Base-by-base conservation (phyloP, 2,113 vertebrate genomes). In the Trogon melanurus region DNA sequence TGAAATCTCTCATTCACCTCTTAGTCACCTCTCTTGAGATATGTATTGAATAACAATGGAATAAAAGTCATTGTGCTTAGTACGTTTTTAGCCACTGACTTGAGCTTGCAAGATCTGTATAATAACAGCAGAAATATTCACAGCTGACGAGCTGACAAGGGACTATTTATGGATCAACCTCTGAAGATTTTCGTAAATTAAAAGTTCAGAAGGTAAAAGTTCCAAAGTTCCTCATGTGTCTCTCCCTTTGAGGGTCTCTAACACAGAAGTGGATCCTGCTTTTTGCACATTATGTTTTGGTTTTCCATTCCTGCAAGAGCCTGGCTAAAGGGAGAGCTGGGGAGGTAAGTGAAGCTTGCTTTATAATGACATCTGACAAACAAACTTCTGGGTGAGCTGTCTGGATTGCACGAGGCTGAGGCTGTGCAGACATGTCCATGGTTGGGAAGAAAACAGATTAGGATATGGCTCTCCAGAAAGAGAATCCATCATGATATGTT, bases 1-100 rank as follows among this genome's bases (percentile, higher is more conserved):
- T 79, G 17, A 93, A 86, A 97, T 75, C 79, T 73, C 88, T 97
- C 91, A 66, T 93, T 97, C 91, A 95, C 96, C 96, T 95, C 97
- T 95, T 95, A 95, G 92, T 97, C 95, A 97, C 93, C 94, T 80
- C 96, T 91, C 86, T 62, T 53, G 69, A 97, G 91, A 93, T 93
- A 62, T 56, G 51, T 38, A 79, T 76, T 86, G 93, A 95, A 95
- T 96, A 93, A 38, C 75, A 92, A 88, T 92, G 87, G 54, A 93
- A 93, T 58, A 84, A 91, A 97, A 96, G 75, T 44, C 91, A 92
- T 93, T 91, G 91, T 96, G 75, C 92, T 95, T 67, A 18, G 84
- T 75, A 78, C 70, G 94, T 96, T 97, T 96, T 97, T 95, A 97
- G 84, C 80, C 94, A 84, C 57, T 80, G 93, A 93, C 84, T 91